Conservation (phyloP, 2,888 invertebrate genomes). For the Plebejus argus region DNA sequence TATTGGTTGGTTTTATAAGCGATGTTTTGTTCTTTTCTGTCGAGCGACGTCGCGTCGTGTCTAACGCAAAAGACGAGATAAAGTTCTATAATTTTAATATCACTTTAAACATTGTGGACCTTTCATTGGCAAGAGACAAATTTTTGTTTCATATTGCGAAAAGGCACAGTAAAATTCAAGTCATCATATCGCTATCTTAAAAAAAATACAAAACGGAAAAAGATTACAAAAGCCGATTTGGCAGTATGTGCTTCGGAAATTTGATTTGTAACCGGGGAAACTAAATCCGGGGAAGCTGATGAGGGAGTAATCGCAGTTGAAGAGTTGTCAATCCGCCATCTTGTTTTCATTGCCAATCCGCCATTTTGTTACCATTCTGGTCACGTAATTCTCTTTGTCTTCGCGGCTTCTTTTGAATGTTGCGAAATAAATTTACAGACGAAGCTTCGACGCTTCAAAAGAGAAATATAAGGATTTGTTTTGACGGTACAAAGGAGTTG, state of each 20-base stretch:
- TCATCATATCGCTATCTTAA: not conserved
- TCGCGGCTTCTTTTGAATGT: slow-evolving; percentile 23
- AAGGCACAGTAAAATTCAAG: not conserved
- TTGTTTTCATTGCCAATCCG: not conserved
- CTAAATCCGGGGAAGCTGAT: slow-evolving; percentile 42
- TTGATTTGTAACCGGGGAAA: slow-evolving; percentile 45
- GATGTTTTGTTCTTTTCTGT: too few relatives aligned
- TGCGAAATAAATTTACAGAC: slow-evolving; percentile 24
- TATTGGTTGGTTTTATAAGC: too few relatives aligned
- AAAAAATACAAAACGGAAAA: not conserved
- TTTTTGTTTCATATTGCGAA: too few relatives aligned
- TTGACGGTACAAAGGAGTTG: slow-evolving; percentile 16
- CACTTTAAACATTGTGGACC: too few relatives aligned
- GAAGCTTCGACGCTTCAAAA: slow-evolving; percentile 20
- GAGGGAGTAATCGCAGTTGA: slow-evolving; percentile 40
- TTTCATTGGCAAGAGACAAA: too few relatives aligned
- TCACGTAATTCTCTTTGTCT: slow-evolving; percentile 28
- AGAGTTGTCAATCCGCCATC: slow-evolving; percentile 35
- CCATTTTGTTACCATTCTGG: not conserved
- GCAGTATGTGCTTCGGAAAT: slow-evolving; percentile 38
- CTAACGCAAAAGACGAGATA: too few relatives aligned
- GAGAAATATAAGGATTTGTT: slow-evolving; percentile 24
- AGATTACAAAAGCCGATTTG: not conserved
- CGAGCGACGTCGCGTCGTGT: too few relatives aligned
- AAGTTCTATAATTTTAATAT: too few relatives aligned